Evolutionary conservation across 2,888 invertebrate species (phyloP).

Genomic region (Epistrophe grossulariae): DNA sequence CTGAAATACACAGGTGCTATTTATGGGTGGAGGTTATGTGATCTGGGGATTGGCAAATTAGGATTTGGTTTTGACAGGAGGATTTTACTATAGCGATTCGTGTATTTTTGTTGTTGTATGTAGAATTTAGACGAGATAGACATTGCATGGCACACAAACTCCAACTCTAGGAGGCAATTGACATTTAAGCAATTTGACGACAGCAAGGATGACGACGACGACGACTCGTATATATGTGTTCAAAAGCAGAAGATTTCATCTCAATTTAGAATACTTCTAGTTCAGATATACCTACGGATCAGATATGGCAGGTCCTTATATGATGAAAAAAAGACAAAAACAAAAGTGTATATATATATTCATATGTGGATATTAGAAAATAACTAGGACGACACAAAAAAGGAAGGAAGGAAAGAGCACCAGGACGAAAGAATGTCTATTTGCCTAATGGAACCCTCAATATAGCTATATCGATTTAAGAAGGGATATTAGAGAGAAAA

Average conservation of each 20-base stretch:
- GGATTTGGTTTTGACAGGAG: conserved; percentile 66
- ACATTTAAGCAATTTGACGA: conserved; percentile 69
- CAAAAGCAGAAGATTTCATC: conserved; percentile 58
- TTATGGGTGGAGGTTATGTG: conserved; percentile 10
- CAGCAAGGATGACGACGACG: conserved; percentile 11
- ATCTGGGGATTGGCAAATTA: conserved; percentile 49
- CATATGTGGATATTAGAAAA: conserved; percentile 73
- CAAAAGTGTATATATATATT: conserved; percentile 52
- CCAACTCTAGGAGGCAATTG: conserved; percentile 39
- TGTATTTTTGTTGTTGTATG: conserved; percentile 2
- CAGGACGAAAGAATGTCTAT: conserved; percentile 56
- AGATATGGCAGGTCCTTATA: conserved; percentile 52
- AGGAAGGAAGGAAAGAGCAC: conserved; percentile 1
- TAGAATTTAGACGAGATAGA: conserved; percentile 23
- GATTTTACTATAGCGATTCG: conserved; percentile 63
- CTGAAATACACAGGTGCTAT: conserved; percentile 64
- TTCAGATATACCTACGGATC: conserved; percentile 4
- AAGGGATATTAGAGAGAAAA: conserved; percentile 56
- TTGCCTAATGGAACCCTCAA: conserved; percentile 70
- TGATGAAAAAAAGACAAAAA: conserved; percentile 5
- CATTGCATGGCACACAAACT: conserved; percentile 20
- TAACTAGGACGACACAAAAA: conserved; percentile 55
- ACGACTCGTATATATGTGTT: conserved; percentile 18
- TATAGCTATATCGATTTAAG: conserved; percentile 63
- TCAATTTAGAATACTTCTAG: conserved; percentile 65